These are phyloP conservation scores for Apis laboriosa DNA, from an alignment of 1,140 invertebrate species.

Conservation along the genomic window DNA sequence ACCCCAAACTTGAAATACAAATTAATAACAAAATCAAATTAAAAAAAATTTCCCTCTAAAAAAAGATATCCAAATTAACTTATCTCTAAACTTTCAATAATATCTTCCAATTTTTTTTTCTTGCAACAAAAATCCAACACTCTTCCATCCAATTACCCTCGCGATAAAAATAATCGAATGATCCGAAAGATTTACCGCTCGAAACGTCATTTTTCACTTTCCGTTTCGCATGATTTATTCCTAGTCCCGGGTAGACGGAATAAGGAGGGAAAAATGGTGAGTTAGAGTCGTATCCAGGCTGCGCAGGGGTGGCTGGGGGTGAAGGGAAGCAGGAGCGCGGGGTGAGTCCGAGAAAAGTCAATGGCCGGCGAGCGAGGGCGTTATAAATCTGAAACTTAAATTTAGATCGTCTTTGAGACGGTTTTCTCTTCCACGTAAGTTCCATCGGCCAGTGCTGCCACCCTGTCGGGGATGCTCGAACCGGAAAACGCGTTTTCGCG, in stretches of 20 bases:
- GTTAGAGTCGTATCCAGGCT: slow-evolving; percentile 35
- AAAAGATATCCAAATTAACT: too few species aligned
- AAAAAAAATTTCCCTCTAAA: too few species aligned
- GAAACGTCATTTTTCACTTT: slow-evolving; percentile 33
- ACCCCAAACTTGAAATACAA: too few species aligned
- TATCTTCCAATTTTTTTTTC: too few species aligned
- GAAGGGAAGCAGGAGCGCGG: slow-evolving; percentile 32
- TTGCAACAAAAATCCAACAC: background rate
- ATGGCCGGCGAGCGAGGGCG: slow-evolving; percentile 67
- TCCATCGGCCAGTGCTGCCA: slow-evolving; percentile 51
- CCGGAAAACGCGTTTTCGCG: slow-evolving; percentile 14
- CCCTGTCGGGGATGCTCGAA: slow-evolving; percentile 9
- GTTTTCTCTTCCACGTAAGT: slow-evolving; percentile 34
- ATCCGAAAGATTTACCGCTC: slow-evolving; percentile 24
- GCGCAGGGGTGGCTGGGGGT: background rate
- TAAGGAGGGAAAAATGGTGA: slow-evolving; percentile 40
- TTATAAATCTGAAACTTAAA: slow-evolving; percentile 70
- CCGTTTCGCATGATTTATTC: slow-evolving; percentile 31
- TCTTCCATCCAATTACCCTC: background rate
- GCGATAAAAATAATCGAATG: slow-evolving; percentile 28
- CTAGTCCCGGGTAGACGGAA: background rate
- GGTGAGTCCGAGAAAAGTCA: slow-evolving; percentile 62
- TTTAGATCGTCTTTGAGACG: slow-evolving; percentile 62
- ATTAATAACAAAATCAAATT: too few species aligned
- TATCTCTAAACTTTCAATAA: too few species aligned